Evolutionary conservation across 2,113 vertebrate genomes (phyloP).

Genomic region (Eurypyga helias): DNA sequence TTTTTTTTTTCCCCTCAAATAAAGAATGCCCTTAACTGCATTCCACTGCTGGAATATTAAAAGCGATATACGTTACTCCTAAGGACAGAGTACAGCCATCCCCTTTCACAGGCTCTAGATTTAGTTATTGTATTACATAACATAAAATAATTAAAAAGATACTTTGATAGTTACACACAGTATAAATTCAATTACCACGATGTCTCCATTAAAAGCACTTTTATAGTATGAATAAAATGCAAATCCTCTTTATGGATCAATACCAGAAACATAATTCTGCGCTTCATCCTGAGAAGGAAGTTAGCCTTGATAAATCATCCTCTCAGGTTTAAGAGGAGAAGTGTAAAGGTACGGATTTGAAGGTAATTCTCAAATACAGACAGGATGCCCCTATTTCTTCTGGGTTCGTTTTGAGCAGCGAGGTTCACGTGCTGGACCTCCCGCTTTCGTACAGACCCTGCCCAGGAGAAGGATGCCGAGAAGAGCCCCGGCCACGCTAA

Average conservation of each 20-base stretch:
- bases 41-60: conserved; percentile 79
- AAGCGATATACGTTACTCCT: conserved; percentile 72
- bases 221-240: conserved; percentile 86
- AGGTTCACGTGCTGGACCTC: not conserved
- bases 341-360: conserved; percentile 31
- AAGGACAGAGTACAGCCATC: conserved; percentile 73
- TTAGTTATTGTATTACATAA: conserved; percentile 79
- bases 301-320: conserved; percentile 77
- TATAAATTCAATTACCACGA: conserved; percentile 84
- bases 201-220: conserved; percentile 84
- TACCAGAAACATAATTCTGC: conserved; percentile 81
- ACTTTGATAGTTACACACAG: conserved; percentile 79
- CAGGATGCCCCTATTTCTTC: conserved; percentile 7
- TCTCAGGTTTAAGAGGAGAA: conserved; percentile 27
- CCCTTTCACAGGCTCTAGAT: conserved; percentile 73
- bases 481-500: not conserved
- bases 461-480: not conserved
- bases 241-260: conserved; percentile 83
- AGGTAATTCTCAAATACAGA: conserved; percentile 53
- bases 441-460: not conserved
- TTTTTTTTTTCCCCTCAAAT: conserved; percentile 38
- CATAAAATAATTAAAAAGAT: conserved; percentile 83
- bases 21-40: conserved; percentile 79
- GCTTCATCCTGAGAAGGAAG: conserved; percentile 78
- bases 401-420: not conserved